Conservation (phyloP, 2,113 vertebrate species). For the Gallinago media region DNA sequence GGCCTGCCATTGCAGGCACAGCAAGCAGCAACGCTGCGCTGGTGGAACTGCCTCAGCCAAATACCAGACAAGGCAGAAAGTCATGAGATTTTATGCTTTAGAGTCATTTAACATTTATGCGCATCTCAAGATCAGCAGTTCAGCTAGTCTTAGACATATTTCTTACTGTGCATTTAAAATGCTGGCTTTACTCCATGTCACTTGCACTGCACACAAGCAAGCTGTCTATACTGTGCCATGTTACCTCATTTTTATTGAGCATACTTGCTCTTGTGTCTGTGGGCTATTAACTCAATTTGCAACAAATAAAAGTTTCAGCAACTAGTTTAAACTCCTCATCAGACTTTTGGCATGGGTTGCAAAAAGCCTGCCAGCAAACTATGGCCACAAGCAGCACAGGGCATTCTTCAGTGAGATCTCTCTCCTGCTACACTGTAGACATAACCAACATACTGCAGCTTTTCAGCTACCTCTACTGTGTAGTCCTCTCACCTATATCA, state of each 20-base stretch:
- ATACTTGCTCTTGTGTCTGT: slow-evolving; percentile 22
- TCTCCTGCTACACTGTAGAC: not conserved
- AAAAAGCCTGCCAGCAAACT: slow-evolving; percentile 43
- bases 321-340: slow-evolving; percentile 31
- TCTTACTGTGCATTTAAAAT: not conserved
- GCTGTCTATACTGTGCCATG: not conserved
- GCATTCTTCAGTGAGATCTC: not conserved
- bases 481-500: not conserved
- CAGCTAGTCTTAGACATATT: not conserved
- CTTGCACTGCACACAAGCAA: not conserved
- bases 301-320: slow-evolving; percentile 39
- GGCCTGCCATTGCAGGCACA: not conserved
- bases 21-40: not conserved
- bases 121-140: not conserved
- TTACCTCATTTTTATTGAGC: not conserved
- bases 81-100: not conserved
- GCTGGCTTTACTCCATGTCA: not conserved
- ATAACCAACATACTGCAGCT: not conserved
- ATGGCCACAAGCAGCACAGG: slow-evolving; percentile 36
- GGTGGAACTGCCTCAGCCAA: not conserved
- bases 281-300: slow-evolving; percentile 41
- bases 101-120: not conserved
- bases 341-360: slow-evolving; percentile 10
- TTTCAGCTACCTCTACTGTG: not conserved
- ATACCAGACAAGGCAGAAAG: not conserved